phyloP scores from a whole-genome alignment of 2,113 vertebrate species.

The Dipodomys stephensi region DNA sequence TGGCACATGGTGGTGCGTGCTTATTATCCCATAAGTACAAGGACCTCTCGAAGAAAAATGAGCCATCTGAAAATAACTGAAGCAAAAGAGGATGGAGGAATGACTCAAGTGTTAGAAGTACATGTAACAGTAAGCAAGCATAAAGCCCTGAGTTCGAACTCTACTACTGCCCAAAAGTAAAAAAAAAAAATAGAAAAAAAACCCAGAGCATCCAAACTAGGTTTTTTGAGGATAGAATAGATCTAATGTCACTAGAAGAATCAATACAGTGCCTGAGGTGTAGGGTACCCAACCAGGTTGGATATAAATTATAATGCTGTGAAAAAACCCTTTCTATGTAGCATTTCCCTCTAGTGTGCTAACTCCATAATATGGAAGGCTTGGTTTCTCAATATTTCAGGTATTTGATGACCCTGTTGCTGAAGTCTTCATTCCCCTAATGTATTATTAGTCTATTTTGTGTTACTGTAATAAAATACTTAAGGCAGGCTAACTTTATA shows the following conservation, averaged over 20 bases:
- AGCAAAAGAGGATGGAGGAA: too few species aligned
- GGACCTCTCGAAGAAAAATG: too few species aligned
- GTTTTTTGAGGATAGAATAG: background rate
- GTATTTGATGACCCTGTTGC: background rate
- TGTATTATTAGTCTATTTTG: background rate
- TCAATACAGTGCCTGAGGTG: background rate
- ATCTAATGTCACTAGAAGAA: background rate
- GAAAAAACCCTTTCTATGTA: background rate
- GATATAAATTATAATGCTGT: constrained; percentile 22
- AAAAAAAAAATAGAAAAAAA: background rate
- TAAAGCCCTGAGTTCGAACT: background rate
- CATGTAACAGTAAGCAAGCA: too few species aligned
- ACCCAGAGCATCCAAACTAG: background rate
- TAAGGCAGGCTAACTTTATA: background rate
- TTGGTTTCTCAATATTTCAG: constrained; percentile 6
- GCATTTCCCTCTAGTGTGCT: constrained; percentile 22
- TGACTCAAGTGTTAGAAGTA: too few species aligned
- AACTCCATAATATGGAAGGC: background rate
- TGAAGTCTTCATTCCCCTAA: background rate
- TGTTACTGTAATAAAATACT: background rate
- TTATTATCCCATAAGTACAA: too few species aligned
- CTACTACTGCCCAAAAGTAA: too few species aligned
- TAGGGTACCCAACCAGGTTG: background rate
- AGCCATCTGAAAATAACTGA: too few species aligned
- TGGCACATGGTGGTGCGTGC: too few species aligned